Evolutionary conservation across 2,888 invertebrate genomes (phyloP).

Genomic region (Drosophila quinaria): DNA sequence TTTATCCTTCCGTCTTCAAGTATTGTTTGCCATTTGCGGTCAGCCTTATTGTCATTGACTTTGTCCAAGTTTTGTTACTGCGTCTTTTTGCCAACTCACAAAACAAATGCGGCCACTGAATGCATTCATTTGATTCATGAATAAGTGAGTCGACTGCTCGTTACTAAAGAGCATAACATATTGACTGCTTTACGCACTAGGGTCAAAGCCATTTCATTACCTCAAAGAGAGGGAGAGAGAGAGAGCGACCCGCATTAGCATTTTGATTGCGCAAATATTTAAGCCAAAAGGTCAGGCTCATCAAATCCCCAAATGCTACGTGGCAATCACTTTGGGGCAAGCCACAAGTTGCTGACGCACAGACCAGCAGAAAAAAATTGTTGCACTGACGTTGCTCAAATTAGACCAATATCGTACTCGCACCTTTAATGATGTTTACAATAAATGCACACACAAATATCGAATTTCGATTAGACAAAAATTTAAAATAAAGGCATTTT

Average conservation of each 20-base stretch:
- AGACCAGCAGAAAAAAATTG: neutral
- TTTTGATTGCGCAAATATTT: conserved; percentile 22
- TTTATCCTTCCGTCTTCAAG: neutral
- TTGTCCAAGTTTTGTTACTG: conserved; percentile 35
- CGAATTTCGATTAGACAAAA: neutral
- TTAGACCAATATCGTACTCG: neutral
- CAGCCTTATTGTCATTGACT: conserved; percentile 44
- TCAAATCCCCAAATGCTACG: conserved; percentile 5
- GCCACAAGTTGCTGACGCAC: conserved; percentile 20
- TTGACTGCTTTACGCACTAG: conserved; percentile 1
- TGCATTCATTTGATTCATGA: conserved; percentile 31
- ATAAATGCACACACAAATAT: conserved; percentile 1
- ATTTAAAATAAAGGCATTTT: neutral
- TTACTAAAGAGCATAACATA: conserved; percentile 17
- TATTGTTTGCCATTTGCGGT: conserved; percentile 38
- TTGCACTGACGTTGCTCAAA: conserved; percentile 2
- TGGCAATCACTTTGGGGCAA: conserved; percentile 9
- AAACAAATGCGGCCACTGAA: conserved; percentile 4
- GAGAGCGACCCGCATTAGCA: conserved; percentile 9
- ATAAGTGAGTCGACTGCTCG: conserved; percentile 22
- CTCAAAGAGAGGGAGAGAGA: neutral
- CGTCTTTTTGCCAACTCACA: conserved; percentile 12
- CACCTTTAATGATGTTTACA: conserved; percentile 2
- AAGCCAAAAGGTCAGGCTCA: conserved; percentile 15
- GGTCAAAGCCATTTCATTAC: conserved; percentile 5